Conservation (phyloP, 2,888 invertebrate genomes). For the Cylindroiulus punctatus region DNA sequence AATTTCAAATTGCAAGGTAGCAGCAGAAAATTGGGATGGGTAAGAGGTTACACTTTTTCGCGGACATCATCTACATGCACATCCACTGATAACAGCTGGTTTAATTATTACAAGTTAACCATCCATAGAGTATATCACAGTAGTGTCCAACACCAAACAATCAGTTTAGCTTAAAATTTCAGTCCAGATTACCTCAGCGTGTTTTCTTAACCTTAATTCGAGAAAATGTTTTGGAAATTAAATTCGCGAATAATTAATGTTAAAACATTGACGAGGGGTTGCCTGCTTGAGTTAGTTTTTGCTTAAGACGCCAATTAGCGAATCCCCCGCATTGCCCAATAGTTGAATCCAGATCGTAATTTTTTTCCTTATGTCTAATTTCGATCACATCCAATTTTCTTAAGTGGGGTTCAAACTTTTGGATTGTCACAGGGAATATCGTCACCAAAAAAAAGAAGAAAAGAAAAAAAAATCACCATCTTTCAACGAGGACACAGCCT, state of each 20-base stretch:
- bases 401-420: slow-evolving; percentile 31
- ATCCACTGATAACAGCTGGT: too few relatives aligned
- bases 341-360: background rate
- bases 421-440: slow-evolving; percentile 13
- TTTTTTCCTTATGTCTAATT: background rate
- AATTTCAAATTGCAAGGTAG: too few relatives aligned
- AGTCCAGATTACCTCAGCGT: background rate
- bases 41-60: too few relatives aligned
- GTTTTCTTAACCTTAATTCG: background rate
- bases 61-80: too few relatives aligned
- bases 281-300: background rate
- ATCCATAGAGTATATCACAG: too few relatives aligned
- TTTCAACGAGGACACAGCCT: background rate
- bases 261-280: background rate
- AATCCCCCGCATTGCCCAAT: background rate
- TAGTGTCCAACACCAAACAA: too few relatives aligned
- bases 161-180: background rate
- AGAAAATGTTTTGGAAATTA: background rate
- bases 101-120: too few relatives aligned
- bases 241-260: background rate
- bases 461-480: background rate
- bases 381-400: slow-evolving; percentile 36
- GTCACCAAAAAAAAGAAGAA: background rate
- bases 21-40: too few relatives aligned
- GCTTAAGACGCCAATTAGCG: background rate